Conservation (phyloP, 2,888 invertebrate species). For the Zhuqinia jingwanae region DNA sequence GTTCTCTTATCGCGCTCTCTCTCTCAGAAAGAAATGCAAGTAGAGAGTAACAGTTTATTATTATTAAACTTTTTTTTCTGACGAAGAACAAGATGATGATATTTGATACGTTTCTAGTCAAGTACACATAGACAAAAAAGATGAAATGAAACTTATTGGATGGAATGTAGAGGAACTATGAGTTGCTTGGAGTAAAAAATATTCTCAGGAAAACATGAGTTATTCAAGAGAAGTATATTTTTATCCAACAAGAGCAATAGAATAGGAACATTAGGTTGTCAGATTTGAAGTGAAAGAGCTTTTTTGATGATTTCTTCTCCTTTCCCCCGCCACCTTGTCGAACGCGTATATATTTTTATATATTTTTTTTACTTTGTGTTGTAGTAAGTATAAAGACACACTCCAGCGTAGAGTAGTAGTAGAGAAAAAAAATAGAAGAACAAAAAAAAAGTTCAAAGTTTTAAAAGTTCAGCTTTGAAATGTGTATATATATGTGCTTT, state of each 20-base stretch:
- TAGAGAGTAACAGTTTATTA: neutral
- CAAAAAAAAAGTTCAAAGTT: slow-evolving; percentile 46
- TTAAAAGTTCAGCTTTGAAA: slow-evolving; percentile 44
- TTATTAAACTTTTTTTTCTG: neutral
- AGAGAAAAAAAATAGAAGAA: slow-evolving; percentile 10
- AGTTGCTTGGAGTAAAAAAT: slow-evolving; percentile 62
- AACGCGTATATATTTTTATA: slow-evolving; percentile 9
- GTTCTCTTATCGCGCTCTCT: slow-evolving; percentile 45
- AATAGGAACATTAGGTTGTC: slow-evolving; percentile 71
- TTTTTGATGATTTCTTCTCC: slow-evolving; percentile 49
- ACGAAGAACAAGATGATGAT: neutral
- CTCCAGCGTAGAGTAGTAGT: too few relatives aligned
- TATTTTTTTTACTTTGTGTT: too few relatives aligned
- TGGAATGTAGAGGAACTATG: slow-evolving; percentile 71
- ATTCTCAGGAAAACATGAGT: slow-evolving; percentile 56
- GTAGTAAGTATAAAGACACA: slow-evolving; percentile 10
- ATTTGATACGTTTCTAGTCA: slow-evolving; percentile 52
- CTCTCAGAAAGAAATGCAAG: neutral
- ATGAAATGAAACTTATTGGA: slow-evolving; percentile 41
- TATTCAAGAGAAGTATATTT: slow-evolving; percentile 44
- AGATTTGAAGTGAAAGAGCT: slow-evolving; percentile 68
- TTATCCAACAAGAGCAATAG: slow-evolving; percentile 62
- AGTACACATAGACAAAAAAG: slow-evolving; percentile 49
- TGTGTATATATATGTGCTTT: slow-evolving; percentile 9
- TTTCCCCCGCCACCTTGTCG: slow-evolving; percentile 44